Evolutionary conservation across 23 tunicate species (phyloP).

Genomic region (Phallusia fumigata): DNA sequence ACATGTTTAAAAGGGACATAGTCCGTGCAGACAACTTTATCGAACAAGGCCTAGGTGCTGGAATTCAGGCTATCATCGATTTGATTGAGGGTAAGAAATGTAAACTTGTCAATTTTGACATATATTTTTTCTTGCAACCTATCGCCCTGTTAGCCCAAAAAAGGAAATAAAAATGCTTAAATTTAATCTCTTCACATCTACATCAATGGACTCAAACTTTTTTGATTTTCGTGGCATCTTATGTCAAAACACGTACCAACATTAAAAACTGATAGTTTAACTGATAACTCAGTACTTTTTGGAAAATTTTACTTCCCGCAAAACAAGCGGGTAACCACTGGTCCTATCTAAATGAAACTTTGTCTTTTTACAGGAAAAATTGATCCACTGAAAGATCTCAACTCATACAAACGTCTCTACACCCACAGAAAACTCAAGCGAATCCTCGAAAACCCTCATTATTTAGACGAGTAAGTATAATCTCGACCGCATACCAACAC

Average conservation of each 20-base stretch:
- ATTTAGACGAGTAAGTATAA: not conserved
- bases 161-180: no score
- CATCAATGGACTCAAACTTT: no score
- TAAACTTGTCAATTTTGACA: not conserved
- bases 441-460: not conserved
- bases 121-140: no score
- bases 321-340: no score
- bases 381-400: not conserved
- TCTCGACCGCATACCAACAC: not conserved
- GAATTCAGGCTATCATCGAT: constrained; percentile 6
- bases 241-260: no score
- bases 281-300: no score
- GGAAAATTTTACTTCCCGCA: no score
- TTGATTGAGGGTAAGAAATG: constrained; percentile 18
- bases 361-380: not conserved
- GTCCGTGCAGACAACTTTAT: not conserved
- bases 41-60: not conserved
- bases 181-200: no score
- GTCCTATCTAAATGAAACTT: not conserved
- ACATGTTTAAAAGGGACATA: constrained; percentile 21
- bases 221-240: no score
- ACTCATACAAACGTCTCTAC: not conserved
- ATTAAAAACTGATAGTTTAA: no score
- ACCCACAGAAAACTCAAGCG: not conserved
- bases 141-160: no score